Percentiles rank a stretch among this genome's conserved stretches.
Conservation (phyloP, 2,797 vertebrate genomes). For the Semaprochilodus insignis region DNA sequence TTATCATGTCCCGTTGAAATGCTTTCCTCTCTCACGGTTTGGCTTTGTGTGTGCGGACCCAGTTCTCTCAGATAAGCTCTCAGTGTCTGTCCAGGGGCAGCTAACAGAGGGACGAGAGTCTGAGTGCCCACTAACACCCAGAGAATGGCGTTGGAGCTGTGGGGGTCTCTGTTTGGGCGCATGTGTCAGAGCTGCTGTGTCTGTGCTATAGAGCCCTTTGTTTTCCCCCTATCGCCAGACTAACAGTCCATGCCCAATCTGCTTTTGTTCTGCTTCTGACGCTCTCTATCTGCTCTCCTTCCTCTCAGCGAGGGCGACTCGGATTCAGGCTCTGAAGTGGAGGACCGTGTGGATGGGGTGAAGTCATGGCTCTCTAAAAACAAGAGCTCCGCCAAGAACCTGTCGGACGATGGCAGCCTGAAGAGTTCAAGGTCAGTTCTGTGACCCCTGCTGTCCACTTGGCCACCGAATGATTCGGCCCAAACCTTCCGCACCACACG, state of each 20-base stretch:
- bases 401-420: conserved; percentile 92
- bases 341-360: conserved; percentile 92
- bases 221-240: conserved; percentile 45
- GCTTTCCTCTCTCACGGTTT: conserved; percentile 35
- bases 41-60: conserved; percentile 47
- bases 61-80: conserved; percentile 32
- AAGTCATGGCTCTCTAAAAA: conserved; percentile 98
- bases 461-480: conserved; percentile 24
- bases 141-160: conserved; percentile 43
- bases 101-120: conserved; percentile 48
- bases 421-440: conserved; percentile 94
- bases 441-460: background rate
- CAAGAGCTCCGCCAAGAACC: conserved; percentile 90
- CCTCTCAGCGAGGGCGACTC: conserved; percentile 88
- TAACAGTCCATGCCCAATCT: conserved; percentile 52
- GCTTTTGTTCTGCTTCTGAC: conserved; percentile 20
- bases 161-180: conserved; percentile 59
- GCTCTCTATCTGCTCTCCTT: background rate
- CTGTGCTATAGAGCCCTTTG: conserved; percentile 44
- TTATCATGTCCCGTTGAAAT: conserved; percentile 35
- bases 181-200: conserved; percentile 57
- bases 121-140: conserved; percentile 51
- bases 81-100: conserved; percentile 19
- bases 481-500: conserved; percentile 20
- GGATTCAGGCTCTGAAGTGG: conserved; percentile 90